Evolutionary conservation across 2,888 invertebrate species (phyloP).

Genomic region (Dynastes grantii): DNA sequence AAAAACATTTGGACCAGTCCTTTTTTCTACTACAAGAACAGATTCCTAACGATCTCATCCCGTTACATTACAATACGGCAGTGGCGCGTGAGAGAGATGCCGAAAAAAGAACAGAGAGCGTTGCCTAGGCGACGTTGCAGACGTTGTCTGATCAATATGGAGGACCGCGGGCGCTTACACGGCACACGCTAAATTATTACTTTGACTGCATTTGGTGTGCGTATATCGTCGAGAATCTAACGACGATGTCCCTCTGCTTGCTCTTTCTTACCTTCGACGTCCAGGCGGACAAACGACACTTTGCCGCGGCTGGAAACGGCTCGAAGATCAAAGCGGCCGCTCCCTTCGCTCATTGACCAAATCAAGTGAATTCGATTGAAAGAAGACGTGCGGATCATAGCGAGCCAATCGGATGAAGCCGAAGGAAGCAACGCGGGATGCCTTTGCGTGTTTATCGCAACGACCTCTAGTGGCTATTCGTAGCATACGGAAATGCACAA

Average conservation of each 20-base stretch:
- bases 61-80: slow-evolving; percentile 2
- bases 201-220: slow-evolving; percentile 55
- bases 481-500: slow-evolving; percentile 2
- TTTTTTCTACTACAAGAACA: background rate
- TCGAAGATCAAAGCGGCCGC: slow-evolving; percentile 47
- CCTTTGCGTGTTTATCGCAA: slow-evolving; percentile 16
- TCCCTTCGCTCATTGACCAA: slow-evolving; percentile 44
- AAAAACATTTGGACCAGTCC: slow-evolving; percentile 3
- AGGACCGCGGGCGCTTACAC: slow-evolving; percentile 58
- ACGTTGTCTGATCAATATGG: slow-evolving; percentile 67
- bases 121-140: slow-evolving; percentile 66
- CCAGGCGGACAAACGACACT: slow-evolving; percentile 12
- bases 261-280: slow-evolving; percentile 8
- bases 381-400: slow-evolving; percentile 31
- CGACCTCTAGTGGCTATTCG: slow-evolving; percentile 11
- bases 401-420: background rate
- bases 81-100: slow-evolving; percentile 53
- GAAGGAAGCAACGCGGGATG: slow-evolving; percentile 34
- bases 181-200: slow-evolving; percentile 57
- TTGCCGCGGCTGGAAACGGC: slow-evolving; percentile 5
- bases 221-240: slow-evolving; percentile 2
- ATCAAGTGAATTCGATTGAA: slow-evolving; percentile 48
- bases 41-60: slow-evolving; percentile 13
- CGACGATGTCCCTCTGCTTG: slow-evolving; percentile 10
- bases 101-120: slow-evolving; percentile 52